Base-by-base conservation (phyloP, 2,113 vertebrate species). In the Vanacampus margaritifer region DNA sequence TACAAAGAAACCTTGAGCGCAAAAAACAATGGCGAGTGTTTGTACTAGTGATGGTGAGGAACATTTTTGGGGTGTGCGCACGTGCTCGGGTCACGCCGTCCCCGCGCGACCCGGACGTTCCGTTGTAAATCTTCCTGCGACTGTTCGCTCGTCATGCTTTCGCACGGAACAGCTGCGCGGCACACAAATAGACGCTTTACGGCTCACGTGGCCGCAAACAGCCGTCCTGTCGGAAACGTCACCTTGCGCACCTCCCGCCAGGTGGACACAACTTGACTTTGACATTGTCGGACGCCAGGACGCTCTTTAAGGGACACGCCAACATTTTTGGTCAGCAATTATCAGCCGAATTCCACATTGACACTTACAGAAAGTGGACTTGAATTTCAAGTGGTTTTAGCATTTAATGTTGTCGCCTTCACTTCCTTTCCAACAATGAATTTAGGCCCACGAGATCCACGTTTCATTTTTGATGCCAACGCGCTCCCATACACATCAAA, bases 141-240 rank as follows among this genome's bases (percentile, higher is more conserved):
- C 51, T 14, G 5, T 16, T 19, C 45, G 48, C 21, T 17, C 9
- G 46, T 51, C 0, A 57, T 4, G 65, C 17, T 50, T 46, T 36
- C 75, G n/a, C n/a, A n/a, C 68, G 72, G 11, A 76, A 68, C 66
- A 76, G 43, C 71, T 78, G 74, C 71, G 23, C n/a, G n/a, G n/a
- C 13, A 57, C 37, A 64, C 9, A 73, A 78, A 73, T 63, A 78
- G 60, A 57, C n/a, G 0, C 57, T 1, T 64, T 50, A 76, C 85
- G 79, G 83, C 68, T 45, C 63, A 57, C 62, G 64, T 19, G 24
- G 35, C 4, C 54, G 6, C 21, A 0, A 54, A 39, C 32, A 26
- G 24, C 61, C 43, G 45, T 32, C 45, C 1, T 19, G 53, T 48
- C 0, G 32, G 14, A 6, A 79, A 74, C 60, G 5, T 0, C 61